Percentiles rank a stretch among this genome's conserved stretches.
phyloP scores from a whole-genome alignment of 2,888 invertebrate genomes.

The Buathra laborator region DNA sequence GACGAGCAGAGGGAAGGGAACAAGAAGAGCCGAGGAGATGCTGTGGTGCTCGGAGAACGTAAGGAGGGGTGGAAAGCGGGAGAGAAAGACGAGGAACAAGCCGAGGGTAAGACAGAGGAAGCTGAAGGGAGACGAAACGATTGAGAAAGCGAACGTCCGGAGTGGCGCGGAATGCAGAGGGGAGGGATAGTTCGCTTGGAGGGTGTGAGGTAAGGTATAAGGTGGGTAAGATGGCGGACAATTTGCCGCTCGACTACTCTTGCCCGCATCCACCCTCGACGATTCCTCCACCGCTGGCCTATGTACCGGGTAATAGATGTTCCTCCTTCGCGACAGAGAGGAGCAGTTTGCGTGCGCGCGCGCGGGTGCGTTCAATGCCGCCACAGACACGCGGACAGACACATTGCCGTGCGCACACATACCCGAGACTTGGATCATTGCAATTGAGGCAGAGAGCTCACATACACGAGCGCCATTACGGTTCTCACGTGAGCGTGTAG shows the following conservation, averaged over 20 bases:
- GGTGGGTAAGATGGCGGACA: conserved; percentile 85
- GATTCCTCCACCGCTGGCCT: conserved; percentile 72
- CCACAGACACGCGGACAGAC: conserved; percentile 40
- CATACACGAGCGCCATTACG: conserved; percentile 59
- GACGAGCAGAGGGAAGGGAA: background rate
- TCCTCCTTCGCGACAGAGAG: conserved; percentile 82
- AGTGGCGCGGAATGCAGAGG: conserved; percentile 41
- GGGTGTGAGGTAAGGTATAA: conserved; percentile 84
- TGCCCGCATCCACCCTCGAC: conserved; percentile 80
- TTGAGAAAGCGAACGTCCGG: conserved; percentile 39
- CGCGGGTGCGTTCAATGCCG: conserved; percentile 54
- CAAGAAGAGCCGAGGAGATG: conserved; percentile 5
- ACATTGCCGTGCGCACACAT: conserved; percentile 23
- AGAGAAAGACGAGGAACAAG: conserved; percentile 48
- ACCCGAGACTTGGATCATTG: background rate
- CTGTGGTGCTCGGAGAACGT: conserved; percentile 39
- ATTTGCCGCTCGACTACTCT: conserved; percentile 85
- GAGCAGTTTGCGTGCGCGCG: conserved; percentile 75
- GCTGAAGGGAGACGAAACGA: conserved; percentile 33
- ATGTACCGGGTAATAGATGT: conserved; percentile 84
- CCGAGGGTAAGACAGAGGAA: conserved; percentile 30
- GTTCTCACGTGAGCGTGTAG: conserved; percentile 32
- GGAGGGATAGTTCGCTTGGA: conserved; percentile 61
- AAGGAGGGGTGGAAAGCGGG: conserved; percentile 70
- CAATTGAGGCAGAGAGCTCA: conserved; percentile 28